A percentile compares a stretch with the other conserved stretches of the same genome.
Conservation (phyloP, 1,140 invertebrate genomes). For the Drosophila tani region DNA sequence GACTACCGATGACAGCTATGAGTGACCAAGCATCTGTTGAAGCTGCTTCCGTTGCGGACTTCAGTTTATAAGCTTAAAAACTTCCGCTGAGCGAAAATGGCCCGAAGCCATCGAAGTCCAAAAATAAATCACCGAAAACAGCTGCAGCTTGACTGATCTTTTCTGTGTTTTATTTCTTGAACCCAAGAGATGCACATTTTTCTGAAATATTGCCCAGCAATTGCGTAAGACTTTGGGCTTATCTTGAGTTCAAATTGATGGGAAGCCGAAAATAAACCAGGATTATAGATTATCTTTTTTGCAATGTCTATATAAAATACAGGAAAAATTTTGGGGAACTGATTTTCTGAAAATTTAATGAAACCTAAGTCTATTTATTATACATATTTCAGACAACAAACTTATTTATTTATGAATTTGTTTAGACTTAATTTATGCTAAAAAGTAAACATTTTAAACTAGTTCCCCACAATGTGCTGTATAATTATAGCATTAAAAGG, state of each 20-base stretch:
- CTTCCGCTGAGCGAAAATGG: constrained; percentile 24
- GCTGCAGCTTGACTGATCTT: constrained; percentile 2
- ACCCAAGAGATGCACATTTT: constrained; percentile 5
- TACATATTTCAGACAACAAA: too few relatives aligned
- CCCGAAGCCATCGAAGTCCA: constrained; percentile 2
- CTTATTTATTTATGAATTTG: not conserved
- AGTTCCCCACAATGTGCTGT: constrained; percentile 2
- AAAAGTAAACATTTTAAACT: constrained; percentile 1
- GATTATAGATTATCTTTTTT: constrained; percentile 1
- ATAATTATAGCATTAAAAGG: not conserved
- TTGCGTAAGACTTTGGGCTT: constrained; percentile 30
- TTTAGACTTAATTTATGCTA: not conserved
- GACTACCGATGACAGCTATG: not conserved
- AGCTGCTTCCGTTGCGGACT: constrained; percentile 34
- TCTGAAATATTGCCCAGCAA: constrained; percentile 9
- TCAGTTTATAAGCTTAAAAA: constrained; percentile 1
- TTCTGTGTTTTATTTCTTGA: not conserved
- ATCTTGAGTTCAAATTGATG: constrained; percentile 18
- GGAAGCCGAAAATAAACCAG: constrained; percentile 23
- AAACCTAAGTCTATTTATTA: too few relatives aligned
- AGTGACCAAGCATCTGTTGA: constrained; percentile 13
- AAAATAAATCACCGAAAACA: not conserved
- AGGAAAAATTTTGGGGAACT: not conserved
- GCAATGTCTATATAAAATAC: not conserved
- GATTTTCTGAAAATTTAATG: not conserved